phyloP scores from a whole-genome alignment of 2,797 vertebrate species.

The Chiroxiphia lanceolata region DNA sequence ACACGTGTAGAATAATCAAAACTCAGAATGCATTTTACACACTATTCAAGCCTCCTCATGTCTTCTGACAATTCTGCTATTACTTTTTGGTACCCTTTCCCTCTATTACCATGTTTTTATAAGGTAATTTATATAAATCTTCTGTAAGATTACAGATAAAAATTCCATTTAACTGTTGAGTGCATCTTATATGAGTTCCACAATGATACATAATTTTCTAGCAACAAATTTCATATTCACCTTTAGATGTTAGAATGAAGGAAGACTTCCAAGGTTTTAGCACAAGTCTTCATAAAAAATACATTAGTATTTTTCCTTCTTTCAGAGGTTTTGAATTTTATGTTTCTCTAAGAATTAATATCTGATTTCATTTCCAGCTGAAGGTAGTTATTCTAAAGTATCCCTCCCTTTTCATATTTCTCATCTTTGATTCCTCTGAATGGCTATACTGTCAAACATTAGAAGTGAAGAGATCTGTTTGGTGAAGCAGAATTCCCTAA shows the following conservation, averaged over 20 bases:
- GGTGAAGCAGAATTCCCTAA: conserved; percentile 17
- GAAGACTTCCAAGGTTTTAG: conserved; percentile 30
- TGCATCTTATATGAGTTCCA: conserved; percentile 26
- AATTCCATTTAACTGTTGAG: conserved; percentile 62
- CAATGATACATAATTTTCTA: conserved; percentile 43
- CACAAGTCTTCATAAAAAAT: conserved; percentile 15
- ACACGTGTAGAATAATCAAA: neutral
- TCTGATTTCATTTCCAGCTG: neutral
- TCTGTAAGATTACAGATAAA: conserved; percentile 45
- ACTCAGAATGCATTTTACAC: neutral
- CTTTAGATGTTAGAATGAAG: conserved; percentile 21
- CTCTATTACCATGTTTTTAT: neutral
- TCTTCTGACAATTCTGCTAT: conserved; percentile 21
- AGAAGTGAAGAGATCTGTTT: conserved; percentile 10
- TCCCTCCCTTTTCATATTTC: neutral
- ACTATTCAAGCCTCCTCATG: neutral
- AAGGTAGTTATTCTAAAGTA: neutral
- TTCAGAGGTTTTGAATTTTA: neutral
- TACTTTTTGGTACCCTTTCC: conserved; percentile 9
- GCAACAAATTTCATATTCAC: conserved; percentile 40
- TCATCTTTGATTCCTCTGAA: conserved; percentile 1
- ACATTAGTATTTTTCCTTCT: neutral
- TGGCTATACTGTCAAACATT: neutral
- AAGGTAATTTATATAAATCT: conserved; percentile 34
- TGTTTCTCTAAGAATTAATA: neutral